A percentile compares a stretch with the other conserved stretches of the same genome.
Conservation (phyloP, 2,888 invertebrate species). For the Diabrotica balteata region DNA sequence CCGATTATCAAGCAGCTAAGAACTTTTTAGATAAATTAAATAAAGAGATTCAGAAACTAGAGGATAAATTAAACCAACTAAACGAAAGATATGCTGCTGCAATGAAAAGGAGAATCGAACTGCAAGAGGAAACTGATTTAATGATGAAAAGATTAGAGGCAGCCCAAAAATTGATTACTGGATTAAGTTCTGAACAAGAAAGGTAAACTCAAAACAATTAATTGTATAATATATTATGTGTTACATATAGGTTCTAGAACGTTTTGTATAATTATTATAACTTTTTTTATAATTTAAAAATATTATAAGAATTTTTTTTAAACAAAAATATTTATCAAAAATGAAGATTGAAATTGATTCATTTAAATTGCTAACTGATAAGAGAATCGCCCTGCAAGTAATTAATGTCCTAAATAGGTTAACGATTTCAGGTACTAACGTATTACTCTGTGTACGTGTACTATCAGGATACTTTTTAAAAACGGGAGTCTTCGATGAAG, state of each 20-base stretch:
- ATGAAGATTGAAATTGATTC: no score
- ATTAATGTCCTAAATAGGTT: no score
- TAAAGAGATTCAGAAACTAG: slow-evolving; percentile 75
- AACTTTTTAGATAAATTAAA: slow-evolving; percentile 75
- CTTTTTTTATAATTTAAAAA: not conserved
- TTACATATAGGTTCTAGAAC: no score
- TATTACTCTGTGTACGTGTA: no score
- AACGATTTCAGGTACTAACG: no score
- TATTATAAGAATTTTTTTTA: not conserved
- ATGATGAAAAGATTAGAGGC: slow-evolving; percentile 81
- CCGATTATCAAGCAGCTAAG: slow-evolving; percentile 70
- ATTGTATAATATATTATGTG: no score
- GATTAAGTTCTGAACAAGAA: slow-evolving; percentile 80
- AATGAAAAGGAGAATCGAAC: slow-evolving; percentile 69
- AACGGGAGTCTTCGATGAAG: no score
- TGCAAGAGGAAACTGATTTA: slow-evolving; percentile 83
- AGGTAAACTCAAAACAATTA: slow-evolving; percentile 2
- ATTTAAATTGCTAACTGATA: no score
- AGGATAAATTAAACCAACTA: slow-evolving; percentile 72
- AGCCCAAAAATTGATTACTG: slow-evolving; percentile 87
- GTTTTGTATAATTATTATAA: no score
- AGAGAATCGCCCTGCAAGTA: no score
- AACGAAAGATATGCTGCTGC: slow-evolving; percentile 81
- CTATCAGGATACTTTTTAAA: no score
- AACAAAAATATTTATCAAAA: not conserved